These are phyloP conservation scores for Abramis brama DNA, from an alignment of 2,113 vertebrate genomes.

Conservation along the genomic window DNA sequence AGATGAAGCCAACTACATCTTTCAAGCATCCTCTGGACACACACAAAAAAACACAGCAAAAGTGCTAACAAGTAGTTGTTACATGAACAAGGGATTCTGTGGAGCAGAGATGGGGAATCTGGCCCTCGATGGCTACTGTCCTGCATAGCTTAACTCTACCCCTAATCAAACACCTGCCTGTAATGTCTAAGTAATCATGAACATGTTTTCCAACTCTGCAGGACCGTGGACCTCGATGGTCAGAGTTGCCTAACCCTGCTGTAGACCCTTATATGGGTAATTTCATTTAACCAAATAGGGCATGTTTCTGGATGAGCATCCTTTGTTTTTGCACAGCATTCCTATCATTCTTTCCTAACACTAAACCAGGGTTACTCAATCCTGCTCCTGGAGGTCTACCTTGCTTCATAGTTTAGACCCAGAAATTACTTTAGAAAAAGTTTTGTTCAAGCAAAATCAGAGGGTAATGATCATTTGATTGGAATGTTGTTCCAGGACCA, in stretches of 20 bases:
- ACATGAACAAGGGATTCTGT: neutral
- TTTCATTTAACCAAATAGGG: neutral
- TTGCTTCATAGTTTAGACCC: neutral
- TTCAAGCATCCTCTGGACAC: no score
- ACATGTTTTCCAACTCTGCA: neutral
- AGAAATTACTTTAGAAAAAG: neutral
- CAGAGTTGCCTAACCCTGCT: neutral
- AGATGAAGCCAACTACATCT: neutral
- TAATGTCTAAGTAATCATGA: neutral
- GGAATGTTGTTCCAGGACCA: neutral
- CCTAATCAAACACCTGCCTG: neutral
- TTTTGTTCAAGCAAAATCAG: neutral
- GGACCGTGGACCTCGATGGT: neutral
- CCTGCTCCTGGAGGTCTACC: neutral
- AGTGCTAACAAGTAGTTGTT: neutral
- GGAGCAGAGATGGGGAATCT: neutral
- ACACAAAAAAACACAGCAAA: neutral
- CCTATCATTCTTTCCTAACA: neutral
- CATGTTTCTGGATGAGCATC: neutral
- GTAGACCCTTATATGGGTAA: neutral
- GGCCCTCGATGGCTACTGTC: neutral
- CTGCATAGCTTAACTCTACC: neutral
- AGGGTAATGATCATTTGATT: neutral
- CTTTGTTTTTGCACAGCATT: neutral
- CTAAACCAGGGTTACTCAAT: neutral